phyloP scores from a whole-genome alignment of 2,797 vertebrate genomes.

The Crax fasciolata region DNA sequence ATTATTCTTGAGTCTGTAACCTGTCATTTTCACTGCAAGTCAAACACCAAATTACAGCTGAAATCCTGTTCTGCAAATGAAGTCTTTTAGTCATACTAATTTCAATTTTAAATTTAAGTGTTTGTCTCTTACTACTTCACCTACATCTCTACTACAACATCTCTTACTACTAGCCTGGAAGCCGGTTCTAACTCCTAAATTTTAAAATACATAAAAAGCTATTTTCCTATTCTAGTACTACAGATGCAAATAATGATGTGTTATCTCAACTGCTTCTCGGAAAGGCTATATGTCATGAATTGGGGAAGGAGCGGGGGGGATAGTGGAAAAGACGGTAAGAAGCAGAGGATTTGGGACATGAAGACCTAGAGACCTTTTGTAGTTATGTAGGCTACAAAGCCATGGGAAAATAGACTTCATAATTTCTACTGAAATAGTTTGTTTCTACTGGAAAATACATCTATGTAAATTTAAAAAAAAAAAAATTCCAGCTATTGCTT shows the following conservation, averaged over 20 bases:
- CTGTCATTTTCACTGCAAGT: slow-evolving; percentile 29
- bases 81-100: slow-evolving; percentile 68
- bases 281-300: not conserved
- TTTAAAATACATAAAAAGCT: not conserved
- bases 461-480: not conserved
- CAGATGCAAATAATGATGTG: not conserved
- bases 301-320: not conserved
- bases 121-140: slow-evolving; percentile 31
- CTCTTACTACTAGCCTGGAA: slow-evolving; percentile 40
- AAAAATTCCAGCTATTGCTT: not conserved
- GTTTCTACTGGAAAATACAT: not conserved
- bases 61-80: slow-evolving; percentile 61
- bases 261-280: not conserved
- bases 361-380: not conserved
- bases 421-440: not conserved
- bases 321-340: not conserved
- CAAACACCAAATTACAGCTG: slow-evolving; percentile 56
- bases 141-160: not conserved
- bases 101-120: slow-evolving; percentile 70
- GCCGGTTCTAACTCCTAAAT: not conserved
- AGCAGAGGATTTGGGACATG: not conserved
- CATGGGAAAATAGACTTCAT: not conserved
- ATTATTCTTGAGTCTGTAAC: slow-evolving; percentile 62
- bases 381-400: not conserved
- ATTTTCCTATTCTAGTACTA: not conserved